phyloP scores from a whole-genome alignment of 1,140 invertebrate species.

The Leguminivora glycinivorella region DNA sequence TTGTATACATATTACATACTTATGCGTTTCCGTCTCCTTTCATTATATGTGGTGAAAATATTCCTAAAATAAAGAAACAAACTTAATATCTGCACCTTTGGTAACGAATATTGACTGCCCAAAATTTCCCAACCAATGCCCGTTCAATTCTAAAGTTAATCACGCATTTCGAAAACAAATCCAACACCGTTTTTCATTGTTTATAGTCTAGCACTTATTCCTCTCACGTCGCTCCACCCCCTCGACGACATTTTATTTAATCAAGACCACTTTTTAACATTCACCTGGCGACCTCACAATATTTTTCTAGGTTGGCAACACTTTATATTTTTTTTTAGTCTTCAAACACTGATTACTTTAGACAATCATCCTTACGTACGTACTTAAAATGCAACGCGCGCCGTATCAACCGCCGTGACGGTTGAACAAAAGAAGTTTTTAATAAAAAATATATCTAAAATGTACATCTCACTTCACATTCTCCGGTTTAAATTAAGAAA shows the following conservation, averaged over 20 bases:
- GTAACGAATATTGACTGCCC: not conserved
- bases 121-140: not conserved
- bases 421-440: not conserved
- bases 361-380: not conserved
- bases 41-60: too few species aligned
- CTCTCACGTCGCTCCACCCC: slow-evolving; percentile 49
- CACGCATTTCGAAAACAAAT: slow-evolving; percentile 30
- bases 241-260: slow-evolving; percentile 70
- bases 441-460: not conserved
- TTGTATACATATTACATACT: too few species aligned
- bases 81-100: too few species aligned
- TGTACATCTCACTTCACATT: not conserved
- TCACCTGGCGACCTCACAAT: slow-evolving; percentile 59
- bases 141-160: slow-evolving; percentile 6
- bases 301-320: slow-evolving; percentile 62
- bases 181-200: slow-evolving; percentile 55
- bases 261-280: slow-evolving; percentile 74
- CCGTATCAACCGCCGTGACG: not conserved
- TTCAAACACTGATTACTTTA: slow-evolving; percentile 14
- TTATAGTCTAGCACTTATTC: slow-evolving; percentile 56
- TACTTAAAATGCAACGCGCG: not conserved
- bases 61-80: too few species aligned
- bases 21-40: too few species aligned
- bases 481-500: not conserved
- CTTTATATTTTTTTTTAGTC: slow-evolving; percentile 36